Base-by-base conservation (phyloP, 2,113 vertebrate genomes). In the Corvus hawaiiensis region DNA sequence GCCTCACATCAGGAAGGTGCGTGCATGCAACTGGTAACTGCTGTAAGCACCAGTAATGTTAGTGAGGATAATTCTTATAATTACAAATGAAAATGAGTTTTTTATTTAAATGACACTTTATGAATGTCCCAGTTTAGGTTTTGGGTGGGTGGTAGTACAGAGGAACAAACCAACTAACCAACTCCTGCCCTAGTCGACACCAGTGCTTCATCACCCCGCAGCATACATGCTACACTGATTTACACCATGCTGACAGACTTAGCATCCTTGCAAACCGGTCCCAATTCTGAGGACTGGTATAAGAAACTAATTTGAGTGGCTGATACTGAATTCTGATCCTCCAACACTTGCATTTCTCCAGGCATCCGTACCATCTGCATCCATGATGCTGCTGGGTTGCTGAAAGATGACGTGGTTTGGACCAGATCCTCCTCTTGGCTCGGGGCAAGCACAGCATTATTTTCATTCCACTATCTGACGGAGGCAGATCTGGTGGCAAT, bases 401-500 rank as follows among this genome's bases (percentile, higher is more conserved):
- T 80, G 67, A 79, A 93, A 78, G 74, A 23, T 0, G 0, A 18
- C 0, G 4, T 71, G 64, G 48, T 86, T 96, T 96, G 82, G 75
- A 88, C 35, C 61, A 55, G 48, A 83, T 93, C 41, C 39, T 71
- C 58, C 28, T 81, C 61, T 88, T 87, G 89, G 87, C 87, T 89
- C 2, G 0, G 48, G 56, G 24, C 2, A 26, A 78, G 82, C 51
- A 85, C 28, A 69, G 10, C 56, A 43, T 73, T 91, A 77, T 92
- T 87, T 91, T 84, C 69, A 88, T 96, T 62, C 71, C 68, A 27
- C 56, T 91, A 71, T 84, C 85, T 72, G 79, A 92, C 78, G n/a
- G 58, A 95, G 93, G 52, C 85, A 94, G 93, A 94, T 95, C 87
- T 83, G 90, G 76, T 61, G 87, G 80, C 94, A 97, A 94, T 97